Evolutionary conservation across 2,113 vertebrate species (phyloP), one percentile per base, ranked within the genome.

Genomic region (Nothoprocta perdicaria): DNA sequence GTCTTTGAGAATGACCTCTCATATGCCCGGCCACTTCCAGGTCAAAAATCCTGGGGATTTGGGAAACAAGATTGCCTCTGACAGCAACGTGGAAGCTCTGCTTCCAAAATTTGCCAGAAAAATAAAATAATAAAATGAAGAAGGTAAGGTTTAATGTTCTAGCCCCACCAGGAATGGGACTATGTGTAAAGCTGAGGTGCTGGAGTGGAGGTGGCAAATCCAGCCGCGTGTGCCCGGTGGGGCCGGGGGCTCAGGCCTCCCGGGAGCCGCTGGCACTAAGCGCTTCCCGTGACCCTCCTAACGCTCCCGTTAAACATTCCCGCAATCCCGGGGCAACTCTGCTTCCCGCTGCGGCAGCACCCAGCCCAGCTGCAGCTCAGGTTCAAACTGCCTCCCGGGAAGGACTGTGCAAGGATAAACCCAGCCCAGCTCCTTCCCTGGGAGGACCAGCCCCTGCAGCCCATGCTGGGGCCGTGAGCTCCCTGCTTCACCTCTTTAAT

Each of bases 121-220:
- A 19, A 3, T 17, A 45, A 31, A 16, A 41, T 48, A 43, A 62
- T 8, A 16, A 11, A 38, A 45, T 14, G 17, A 23, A 24, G 1
- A 24, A 3, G 14, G 2, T 4, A 3, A 7, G 2, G 9, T 48
- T 17, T 6, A 9, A 27, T 16, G 4, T 78, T 74, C 24, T 31
- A 19, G 33, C 17, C 23, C 41, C 12, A 67, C 14, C 46, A 55
- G 18, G 43, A 2, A 8, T 15, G 55, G 9, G 8, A 12, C 22
- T 10, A 17, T 26, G 55, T 46, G 22, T 31, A 31, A 6, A 2
- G 8, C 6, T 22, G 29, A 27, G 26, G 53, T 33, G 67, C 67
- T 26, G 27, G 15, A 1, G 5, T 29, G 2, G 9, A 27, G 24
- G 61, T 35, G n/a, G 15, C 79, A 8, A 71, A 74, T 58, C 71